Base-by-base conservation (phyloP, 2,888 invertebrate genomes). In the Clepsis dumicolana region DNA sequence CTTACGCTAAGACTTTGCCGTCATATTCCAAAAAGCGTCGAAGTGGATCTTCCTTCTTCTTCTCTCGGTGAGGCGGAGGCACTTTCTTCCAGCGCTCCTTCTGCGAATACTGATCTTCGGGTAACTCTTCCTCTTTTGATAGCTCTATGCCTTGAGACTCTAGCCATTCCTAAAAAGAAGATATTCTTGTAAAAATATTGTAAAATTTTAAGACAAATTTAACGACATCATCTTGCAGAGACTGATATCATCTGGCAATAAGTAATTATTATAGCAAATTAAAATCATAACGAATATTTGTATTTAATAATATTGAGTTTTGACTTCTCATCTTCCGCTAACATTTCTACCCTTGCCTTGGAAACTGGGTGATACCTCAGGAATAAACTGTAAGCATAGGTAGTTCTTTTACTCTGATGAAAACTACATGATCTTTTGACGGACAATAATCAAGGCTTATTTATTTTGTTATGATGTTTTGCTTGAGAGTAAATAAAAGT, bases 91-190 rank as follows among this genome's bases (percentile, higher is more conserved):
- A 94, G 53, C 79, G 84, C 73, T 89, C 94, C 77, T 81, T 94
- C 80, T 94, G 87, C 0, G 92, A 94, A 81, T 96, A 96, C 0
- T 96, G 95, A 85, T 98, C 98, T 14, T 93, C 88, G 0, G 97
- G 97, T 72, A 96, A 81, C 24, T 94, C 91, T 84, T 97, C 97
- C 12, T 95, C 91, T 24, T 95, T 95, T 29, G 95, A 95, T 52
- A 98, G 84, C 71, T 96, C 95, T 61, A 98, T 91, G 0, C 98
- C 98, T 90, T 98, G 97, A 75, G 97, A 97, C 72, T 94, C 95
- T 81, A 98, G 88, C 93, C 96, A 98, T 89, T 98, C 96, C 96
- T 97, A 81, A 3, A 75, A 72, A 50, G 60, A 16, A 44, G 27
- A 4, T 1, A 32, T 14, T 14, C 5, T n/a, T 38, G 32, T 32